Evolutionary conservation across 2,113 vertebrate species (phyloP).

Genomic region (western clawed frog (Xenopus tropicalis)): DNA sequence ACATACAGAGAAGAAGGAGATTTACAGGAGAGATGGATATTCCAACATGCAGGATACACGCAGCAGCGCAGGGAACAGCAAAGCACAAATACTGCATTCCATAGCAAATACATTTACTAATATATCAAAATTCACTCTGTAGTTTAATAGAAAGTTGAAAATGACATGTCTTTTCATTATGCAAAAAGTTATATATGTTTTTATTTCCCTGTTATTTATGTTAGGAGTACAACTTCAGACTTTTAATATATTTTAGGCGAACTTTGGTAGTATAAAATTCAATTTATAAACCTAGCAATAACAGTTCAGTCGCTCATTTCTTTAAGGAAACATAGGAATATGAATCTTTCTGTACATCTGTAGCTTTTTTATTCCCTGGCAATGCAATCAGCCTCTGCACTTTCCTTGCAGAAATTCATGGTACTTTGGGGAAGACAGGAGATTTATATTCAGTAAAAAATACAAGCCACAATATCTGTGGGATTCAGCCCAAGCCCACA

Average conservation of each 20-base stretch:
- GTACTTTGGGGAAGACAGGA: conserved; percentile 27
- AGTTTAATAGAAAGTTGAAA: too few species aligned
- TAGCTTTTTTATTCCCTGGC: conserved; percentile 18
- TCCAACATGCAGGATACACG: too few species aligned
- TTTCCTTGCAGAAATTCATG: conserved; percentile 30
- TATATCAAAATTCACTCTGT: too few species aligned
- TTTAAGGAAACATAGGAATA: background rate
- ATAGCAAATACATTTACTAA: too few species aligned
- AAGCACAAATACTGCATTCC: too few species aligned
- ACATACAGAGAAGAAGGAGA: too few species aligned
- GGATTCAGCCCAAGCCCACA: conserved; percentile 30
- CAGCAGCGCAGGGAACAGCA: too few species aligned
- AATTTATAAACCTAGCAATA: conserved; percentile 5
- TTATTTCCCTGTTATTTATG: too few species aligned
- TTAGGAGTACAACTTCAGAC: too few species aligned
- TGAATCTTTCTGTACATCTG: conserved; percentile 17
- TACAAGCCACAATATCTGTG: conserved; percentile 19
- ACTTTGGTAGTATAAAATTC: background rate
- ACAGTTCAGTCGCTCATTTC: conserved; percentile 1
- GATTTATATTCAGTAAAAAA: conserved; percentile 33
- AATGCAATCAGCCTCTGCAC: conserved; percentile 30
- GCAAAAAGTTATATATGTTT: too few species aligned
- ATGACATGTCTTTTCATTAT: too few species aligned
- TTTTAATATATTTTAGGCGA: background rate
- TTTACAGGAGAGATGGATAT: too few species aligned